These are phyloP conservation scores for Cirrhinus mrigala DNA, from an alignment of 2,797 vertebrate species.

Conservation along the genomic window DNA sequence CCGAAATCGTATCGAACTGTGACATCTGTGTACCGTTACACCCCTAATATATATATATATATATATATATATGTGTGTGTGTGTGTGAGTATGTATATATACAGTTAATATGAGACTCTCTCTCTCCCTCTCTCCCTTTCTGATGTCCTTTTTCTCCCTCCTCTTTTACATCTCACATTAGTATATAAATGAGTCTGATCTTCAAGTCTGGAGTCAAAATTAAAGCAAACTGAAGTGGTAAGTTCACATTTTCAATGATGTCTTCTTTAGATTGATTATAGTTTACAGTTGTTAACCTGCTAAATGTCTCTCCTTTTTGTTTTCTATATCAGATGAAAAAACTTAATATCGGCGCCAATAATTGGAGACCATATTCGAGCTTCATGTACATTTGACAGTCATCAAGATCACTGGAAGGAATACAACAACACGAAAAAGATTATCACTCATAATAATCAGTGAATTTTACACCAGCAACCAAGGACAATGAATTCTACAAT, in stretches of 20 bases:
- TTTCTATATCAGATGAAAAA: background rate
- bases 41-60: too few relatives aligned
- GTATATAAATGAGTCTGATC: background rate
- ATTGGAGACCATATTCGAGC: background rate
- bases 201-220: background rate
- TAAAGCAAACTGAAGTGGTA: background rate
- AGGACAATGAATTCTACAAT: constrained; percentile 22
- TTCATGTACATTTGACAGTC: background rate
- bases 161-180: background rate
- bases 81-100: too few relatives aligned
- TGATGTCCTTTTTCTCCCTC: background rate
- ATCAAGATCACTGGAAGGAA: background rate
- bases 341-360: too few relatives aligned
- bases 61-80: too few relatives aligned
- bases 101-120: too few relatives aligned
- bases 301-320: background rate
- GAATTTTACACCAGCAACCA: background rate
- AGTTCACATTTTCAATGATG: background rate
- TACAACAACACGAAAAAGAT: background rate
- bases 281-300: background rate
- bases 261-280: too few relatives aligned
- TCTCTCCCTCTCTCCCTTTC: background rate
- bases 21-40: too few relatives aligned
- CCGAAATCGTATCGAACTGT: too few relatives aligned
- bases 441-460: background rate